Evolutionary conservation across 2,888 invertebrate species (phyloP), one percentile per base, ranked within the genome.

Genomic region (Andrena marginata): DNA sequence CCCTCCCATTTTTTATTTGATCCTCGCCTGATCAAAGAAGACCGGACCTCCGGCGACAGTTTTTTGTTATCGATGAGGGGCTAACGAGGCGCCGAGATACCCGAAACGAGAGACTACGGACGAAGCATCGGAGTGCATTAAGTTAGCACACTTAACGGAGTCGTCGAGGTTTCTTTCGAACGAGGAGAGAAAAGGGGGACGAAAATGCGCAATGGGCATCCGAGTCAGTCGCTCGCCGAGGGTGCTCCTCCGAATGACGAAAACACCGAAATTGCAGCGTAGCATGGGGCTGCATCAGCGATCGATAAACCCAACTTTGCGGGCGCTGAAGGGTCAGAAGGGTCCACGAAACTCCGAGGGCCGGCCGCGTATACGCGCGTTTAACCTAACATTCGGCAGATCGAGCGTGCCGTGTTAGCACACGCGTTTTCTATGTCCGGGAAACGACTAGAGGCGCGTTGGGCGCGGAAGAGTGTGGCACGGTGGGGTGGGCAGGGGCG

Each of bases 261-360:
- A 79, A 82, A 85, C 64, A 68, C 67, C 73, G 76, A 82, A 85
- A 85, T 85, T 82, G 82, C 82, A 82, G 73, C 67, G 78, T 72
- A 74, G 60, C 82, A 63, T 78, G 77, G 85, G 85, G 86, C 67
- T 86, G 88, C 87, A 87, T 87, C 83, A 85, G 20, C 81, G 89
- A 87, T 87, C 87, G 87, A 87, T 87, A 89, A 88, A 87, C 85
- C 89, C 80, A 84, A 87, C 77, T 87, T 75, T 70, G 86, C 86
- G 87, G 77, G 76, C 71, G 70, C 26, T 67, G 84, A 87, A 87
- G 88, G 87, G 89, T 85, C 82, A 87, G 82, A 85, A 82, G 80
- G 78, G 87, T 82, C 82, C 85, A 82, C 80, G 72, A 89, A 87
- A 89, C 82, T 84, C 69, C 49, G 77, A 78, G 82, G 82, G 80